phyloP scores from a whole-genome alignment of 2,113 vertebrate genomes.

The Lepidothrix coronata region DNA sequence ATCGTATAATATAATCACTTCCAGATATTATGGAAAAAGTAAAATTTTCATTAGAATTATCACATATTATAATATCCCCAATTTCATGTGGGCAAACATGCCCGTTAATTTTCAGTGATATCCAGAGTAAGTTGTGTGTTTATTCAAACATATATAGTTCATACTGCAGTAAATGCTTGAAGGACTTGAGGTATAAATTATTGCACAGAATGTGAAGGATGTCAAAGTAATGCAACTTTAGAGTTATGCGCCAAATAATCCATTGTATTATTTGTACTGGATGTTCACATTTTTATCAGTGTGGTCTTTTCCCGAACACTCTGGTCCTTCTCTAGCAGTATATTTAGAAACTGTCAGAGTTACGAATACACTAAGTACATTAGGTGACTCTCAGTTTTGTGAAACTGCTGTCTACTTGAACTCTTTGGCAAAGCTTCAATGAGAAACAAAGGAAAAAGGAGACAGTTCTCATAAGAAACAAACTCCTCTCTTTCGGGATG shows the following conservation, averaged over 20 bases:
- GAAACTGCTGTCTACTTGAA: background rate
- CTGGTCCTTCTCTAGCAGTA: background rate
- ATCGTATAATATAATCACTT: background rate
- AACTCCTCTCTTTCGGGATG: background rate
- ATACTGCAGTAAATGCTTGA: background rate
- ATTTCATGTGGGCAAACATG: background rate
- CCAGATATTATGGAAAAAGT: background rate
- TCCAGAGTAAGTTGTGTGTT: background rate
- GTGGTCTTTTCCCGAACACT: background rate
- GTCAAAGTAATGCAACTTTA: background rate
- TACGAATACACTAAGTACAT: background rate
- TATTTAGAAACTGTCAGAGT: slow-evolving; percentile 25
- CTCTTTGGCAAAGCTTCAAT: slow-evolving; percentile 16
- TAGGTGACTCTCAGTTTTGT: slow-evolving; percentile 2
- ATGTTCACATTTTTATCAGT: background rate
- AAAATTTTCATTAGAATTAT: background rate
- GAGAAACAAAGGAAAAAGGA: background rate
- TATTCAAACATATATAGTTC: background rate
- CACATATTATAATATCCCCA: background rate
- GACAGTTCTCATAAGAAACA: background rate
- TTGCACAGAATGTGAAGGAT: background rate
- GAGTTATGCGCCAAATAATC: background rate
- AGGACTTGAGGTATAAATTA: background rate
- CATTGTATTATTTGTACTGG: slow-evolving; percentile 10
- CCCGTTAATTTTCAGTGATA: background rate